A percentile compares a stretch with the other conserved stretches of the same genome.
Conservation (phyloP, 2,888 invertebrate species). For the Heliconius ismenius region DNA sequence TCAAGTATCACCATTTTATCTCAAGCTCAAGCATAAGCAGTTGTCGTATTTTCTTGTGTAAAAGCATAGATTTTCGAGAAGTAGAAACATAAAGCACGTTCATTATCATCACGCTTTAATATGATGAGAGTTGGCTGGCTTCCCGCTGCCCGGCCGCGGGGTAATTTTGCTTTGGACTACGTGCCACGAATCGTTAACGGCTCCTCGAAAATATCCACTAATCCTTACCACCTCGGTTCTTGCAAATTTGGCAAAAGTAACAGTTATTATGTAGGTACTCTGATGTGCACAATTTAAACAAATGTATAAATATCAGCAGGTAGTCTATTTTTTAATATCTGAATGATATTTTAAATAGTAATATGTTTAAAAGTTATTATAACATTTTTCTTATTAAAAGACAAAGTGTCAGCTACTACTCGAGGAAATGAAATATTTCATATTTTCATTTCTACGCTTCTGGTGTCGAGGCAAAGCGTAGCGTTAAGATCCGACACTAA, state of each 20-base stretch:
- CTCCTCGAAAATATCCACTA: constrained; percentile 50
- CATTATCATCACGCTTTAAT: constrained; percentile 74
- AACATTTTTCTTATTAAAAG: background rate
- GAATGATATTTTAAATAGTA: background rate
- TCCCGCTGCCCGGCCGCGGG: constrained; percentile 62
- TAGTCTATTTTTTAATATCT: background rate
- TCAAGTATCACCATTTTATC: background rate
- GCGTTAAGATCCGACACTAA: background rate
- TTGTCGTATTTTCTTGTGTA: constrained; percentile 32
- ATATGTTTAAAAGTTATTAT: background rate
- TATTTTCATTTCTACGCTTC: background rate
- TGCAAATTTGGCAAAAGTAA: constrained; percentile 34
- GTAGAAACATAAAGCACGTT: constrained; percentile 61
- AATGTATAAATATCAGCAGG: background rate
- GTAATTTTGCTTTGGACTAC: constrained; percentile 74
- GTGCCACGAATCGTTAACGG: constrained; percentile 68
- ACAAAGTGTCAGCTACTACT: background rate
- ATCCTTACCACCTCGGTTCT: constrained; percentile 43
- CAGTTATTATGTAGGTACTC: constrained; percentile 10
- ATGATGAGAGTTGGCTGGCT: constrained; percentile 76
- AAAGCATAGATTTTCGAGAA: constrained; percentile 49
- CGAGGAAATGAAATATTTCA: background rate
- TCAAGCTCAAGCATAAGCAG: background rate
- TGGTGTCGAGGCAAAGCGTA: background rate
- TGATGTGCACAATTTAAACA: constrained; percentile 4